These are phyloP conservation scores for Nesidiocoris tenuis DNA, from an alignment of 2,888 invertebrate genomes.

Conservation along the genomic window DNA sequence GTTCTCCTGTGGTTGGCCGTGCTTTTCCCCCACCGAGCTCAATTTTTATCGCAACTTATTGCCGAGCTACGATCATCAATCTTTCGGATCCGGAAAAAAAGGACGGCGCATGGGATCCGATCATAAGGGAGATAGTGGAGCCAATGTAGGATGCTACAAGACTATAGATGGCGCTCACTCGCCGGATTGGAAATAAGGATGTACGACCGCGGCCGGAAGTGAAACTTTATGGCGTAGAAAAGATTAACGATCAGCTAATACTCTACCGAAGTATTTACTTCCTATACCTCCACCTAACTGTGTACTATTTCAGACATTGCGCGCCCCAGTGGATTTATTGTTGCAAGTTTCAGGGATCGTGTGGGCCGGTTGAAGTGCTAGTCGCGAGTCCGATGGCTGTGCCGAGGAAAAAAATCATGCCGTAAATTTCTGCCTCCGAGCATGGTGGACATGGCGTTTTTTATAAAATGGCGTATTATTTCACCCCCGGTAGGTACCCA, in stretches of 20 bases:
- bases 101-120: neutral
- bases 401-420: too few species aligned
- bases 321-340: neutral
- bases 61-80: neutral
- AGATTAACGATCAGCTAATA: slow-evolving; percentile 26
- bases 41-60: neutral
- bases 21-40: neutral
- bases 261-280: slow-evolving; percentile 32
- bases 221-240: slow-evolving; percentile 30
- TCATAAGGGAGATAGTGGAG: neutral
- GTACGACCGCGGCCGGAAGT: neutral
- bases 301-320: too few species aligned
- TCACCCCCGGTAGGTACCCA: too few species aligned
- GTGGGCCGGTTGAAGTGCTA: too few species aligned
- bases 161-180: neutral
- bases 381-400: too few species aligned
- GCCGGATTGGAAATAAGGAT: neutral
- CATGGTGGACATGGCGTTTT: too few species aligned
- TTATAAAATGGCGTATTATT: too few species aligned
- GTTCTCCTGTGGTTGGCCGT: too few species aligned
- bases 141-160: neutral
- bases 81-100: neutral
- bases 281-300: neutral
- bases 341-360: neutral
- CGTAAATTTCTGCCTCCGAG: too few species aligned